A percentile compares a stretch with the other conserved stretches of the same genome.
Evolutionary conservation across 2,797 vertebrate species (phyloP).

Genomic region (Sarcophilus harrisii): DNA sequence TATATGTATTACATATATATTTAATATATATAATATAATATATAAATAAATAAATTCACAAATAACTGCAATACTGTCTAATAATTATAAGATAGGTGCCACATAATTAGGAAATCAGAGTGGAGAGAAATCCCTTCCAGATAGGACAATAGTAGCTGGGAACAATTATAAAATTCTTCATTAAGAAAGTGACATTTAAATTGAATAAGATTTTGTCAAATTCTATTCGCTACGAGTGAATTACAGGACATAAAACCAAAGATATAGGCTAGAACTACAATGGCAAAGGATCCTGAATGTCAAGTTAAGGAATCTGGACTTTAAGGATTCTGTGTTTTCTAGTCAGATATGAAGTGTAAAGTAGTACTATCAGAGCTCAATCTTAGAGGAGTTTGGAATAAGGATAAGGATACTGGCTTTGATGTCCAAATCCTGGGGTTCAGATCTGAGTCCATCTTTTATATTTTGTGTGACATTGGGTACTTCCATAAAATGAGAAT

Average conservation of each 20-base stretch:
- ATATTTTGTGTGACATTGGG: not conserved
- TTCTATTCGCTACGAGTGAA: not conserved
- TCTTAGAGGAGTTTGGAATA: not conserved
- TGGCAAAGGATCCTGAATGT: not conserved
- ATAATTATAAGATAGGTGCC: not conserved
- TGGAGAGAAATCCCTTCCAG: not conserved
- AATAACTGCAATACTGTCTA: not conserved
- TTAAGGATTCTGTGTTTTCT: not conserved
- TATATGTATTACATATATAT: too few species aligned
- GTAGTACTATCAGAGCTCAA: not conserved
- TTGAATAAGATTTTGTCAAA: not conserved
- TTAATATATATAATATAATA: too few species aligned
- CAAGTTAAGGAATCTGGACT: not conserved
- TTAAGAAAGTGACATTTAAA: not conserved
- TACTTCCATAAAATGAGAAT: not conserved
- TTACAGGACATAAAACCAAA: not conserved
- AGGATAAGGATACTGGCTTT: not conserved
- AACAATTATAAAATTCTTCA: not conserved
- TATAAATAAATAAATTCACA: not conserved
- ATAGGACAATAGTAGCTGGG: not conserved
- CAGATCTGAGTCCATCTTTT: not conserved
- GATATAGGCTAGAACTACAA: not conserved
- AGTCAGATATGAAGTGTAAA: not conserved
- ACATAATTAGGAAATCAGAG: not conserved
- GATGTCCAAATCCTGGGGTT: not conserved